These are phyloP conservation scores for Octonoba sinensis DNA, from an alignment of 2,888 invertebrate genomes.

Conservation along the genomic window DNA sequence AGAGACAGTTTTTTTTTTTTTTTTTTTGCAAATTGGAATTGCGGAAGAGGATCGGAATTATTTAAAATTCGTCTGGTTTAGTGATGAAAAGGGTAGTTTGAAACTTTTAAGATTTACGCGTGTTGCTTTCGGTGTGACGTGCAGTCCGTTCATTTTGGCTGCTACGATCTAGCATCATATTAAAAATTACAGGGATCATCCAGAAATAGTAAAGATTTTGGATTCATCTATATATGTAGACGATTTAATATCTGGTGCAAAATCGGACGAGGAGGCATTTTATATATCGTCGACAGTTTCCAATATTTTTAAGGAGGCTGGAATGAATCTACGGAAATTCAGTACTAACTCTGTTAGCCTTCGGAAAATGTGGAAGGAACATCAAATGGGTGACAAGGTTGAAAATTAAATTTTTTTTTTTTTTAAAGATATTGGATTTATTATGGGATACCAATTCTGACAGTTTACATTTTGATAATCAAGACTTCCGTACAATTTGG, in stretches of 20 bases:
- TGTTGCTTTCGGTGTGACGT: not conserved
- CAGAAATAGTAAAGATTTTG: not conserved
- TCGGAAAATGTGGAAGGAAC: not conserved
- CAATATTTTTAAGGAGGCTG: not conserved
- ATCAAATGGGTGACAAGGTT: not conserved
- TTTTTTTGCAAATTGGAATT: no score
- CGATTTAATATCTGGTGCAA: not conserved
- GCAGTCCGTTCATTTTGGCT: not conserved
- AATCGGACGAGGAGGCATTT: not conserved
- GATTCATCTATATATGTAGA: not conserved
- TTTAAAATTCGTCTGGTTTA: not conserved
- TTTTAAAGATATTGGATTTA: not conserved
- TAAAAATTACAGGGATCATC: no score
- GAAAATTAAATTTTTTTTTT: no score
- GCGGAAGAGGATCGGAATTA: not conserved
- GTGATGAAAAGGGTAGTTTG: not conserved
- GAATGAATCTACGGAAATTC: not conserved
- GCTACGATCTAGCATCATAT: not conserved
- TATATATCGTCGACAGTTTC: constrained; percentile 3
- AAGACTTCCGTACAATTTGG: no score
- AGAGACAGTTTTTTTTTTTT: not conserved
- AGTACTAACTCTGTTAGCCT: not conserved
- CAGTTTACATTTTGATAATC: not conserved
- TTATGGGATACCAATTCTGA: not conserved
- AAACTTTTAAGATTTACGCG: not conserved